A percentile compares a stretch with the other conserved stretches of the same genome.
phyloP scores from a whole-genome alignment of 2,888 invertebrate genomes.

The Drosophila kokeensis region DNA sequence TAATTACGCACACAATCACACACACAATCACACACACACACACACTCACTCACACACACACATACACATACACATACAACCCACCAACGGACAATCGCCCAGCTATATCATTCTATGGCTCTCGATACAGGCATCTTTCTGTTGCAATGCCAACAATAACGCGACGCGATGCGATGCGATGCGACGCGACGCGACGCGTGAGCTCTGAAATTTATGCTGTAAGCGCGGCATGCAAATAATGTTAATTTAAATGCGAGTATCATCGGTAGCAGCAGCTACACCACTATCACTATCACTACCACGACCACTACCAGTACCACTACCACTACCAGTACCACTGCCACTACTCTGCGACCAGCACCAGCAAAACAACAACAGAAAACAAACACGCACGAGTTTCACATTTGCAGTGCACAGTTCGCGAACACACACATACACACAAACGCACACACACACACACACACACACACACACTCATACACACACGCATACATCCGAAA shows the following conservation, averaged over 20 bases:
- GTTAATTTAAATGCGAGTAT: conserved; percentile 78
- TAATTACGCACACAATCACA: conserved; percentile 18
- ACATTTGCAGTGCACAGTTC: conserved; percentile 17
- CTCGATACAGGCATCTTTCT: conserved; percentile 2
- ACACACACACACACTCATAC: background rate
- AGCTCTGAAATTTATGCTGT: conserved; percentile 71
- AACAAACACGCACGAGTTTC: conserved; percentile 18
- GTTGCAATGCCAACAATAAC: conserved; percentile 8
- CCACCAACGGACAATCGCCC: background rate
- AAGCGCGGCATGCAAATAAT: conserved; percentile 78
- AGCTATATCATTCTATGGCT: background rate
- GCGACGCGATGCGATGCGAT: background rate
- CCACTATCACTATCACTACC: conserved; percentile 28
- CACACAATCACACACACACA: conserved; percentile 6
- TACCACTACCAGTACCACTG: conserved; percentile 19
- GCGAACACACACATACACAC: background rate
- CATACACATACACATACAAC: background rate
- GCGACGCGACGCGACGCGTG: conserved; percentile 24
- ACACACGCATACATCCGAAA: background rate
- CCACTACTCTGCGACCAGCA: conserved; percentile 28
- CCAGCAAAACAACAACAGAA: conserved; percentile 24
- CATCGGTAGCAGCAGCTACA: conserved; percentile 54
- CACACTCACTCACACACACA: conserved; percentile 4
- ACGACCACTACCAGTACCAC: conserved; percentile 11
- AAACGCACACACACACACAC: background rate